Conservation (phyloP, 1,140 invertebrate species). For the Drosophila tsacasi region DNA sequence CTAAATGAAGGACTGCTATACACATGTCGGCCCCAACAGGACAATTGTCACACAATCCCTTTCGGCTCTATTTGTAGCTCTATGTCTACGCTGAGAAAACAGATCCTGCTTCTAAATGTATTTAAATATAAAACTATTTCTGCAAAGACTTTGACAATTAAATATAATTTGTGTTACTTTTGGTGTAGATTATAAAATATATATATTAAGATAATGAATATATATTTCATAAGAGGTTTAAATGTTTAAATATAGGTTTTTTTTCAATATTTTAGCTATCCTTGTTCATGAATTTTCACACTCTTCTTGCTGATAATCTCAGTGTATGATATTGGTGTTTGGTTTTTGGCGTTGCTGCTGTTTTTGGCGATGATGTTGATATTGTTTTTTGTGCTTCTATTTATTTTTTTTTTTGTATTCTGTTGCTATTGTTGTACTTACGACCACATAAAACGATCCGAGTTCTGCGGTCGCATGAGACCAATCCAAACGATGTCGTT, state of each 20-base stretch:
- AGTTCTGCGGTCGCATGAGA: conserved; percentile 88
- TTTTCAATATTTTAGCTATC: background rate
- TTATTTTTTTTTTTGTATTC: background rate
- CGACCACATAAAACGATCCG: conserved; percentile 90
- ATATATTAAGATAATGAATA: too few species aligned
- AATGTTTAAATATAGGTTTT: too few species aligned
- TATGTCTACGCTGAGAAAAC: background rate
- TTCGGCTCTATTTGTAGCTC: conserved; percentile 10
- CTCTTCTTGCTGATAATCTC: too few species aligned
- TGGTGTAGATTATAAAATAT: too few species aligned
- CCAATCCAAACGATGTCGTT: conserved; percentile 91
- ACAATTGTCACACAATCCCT: conserved; percentile 58
- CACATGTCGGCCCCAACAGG: conserved; percentile 56
- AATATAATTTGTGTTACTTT: too few species aligned
- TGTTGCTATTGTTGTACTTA: conserved; percentile 85
- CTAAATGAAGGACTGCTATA: conserved; percentile 39
- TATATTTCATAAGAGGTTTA: too few species aligned
- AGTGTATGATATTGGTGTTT: conserved; percentile 1
- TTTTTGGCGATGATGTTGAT: conserved; percentile 24
- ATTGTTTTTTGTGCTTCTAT: background rate
- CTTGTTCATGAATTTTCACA: background rate
- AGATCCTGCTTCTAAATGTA: too few species aligned
- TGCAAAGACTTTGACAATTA: background rate
- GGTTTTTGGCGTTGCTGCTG: conserved; percentile 31
- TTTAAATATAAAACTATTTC: background rate